Conservation (phyloP, 1,140 invertebrate genomes). For the Sarcophaga peregrina region DNA sequence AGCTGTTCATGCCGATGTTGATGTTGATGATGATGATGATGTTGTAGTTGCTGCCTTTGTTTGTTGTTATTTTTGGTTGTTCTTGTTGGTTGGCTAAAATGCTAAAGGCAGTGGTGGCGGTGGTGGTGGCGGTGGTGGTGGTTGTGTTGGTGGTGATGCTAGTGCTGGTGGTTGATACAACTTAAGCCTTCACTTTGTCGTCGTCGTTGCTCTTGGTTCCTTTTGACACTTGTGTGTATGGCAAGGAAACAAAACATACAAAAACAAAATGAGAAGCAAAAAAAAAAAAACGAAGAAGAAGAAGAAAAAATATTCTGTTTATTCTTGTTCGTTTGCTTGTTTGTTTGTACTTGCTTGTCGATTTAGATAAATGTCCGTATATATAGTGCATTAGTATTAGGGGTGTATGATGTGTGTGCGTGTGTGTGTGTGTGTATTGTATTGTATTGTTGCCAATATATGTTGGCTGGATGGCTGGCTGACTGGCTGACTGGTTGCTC, state of each 20-base stretch:
- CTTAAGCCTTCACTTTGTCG: constrained; percentile 8
- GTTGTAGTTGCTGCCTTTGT: too few species aligned
- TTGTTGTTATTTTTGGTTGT: constrained; percentile 22
- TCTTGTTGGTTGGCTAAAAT: not conserved
- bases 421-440: not conserved
- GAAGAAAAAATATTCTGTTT: not conserved
- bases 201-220: constrained; percentile 18
- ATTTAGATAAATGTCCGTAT: constrained; percentile 23
- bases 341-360: not conserved
- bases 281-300: not conserved
- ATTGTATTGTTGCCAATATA: not conserved
- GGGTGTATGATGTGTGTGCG: too few species aligned
- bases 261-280: not conserved
- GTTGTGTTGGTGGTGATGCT: not conserved
- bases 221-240: constrained; percentile 20
- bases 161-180: not conserved
- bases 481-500: not conserved
- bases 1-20: not conserved
- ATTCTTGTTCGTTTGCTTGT: not conserved
- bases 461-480: not conserved
- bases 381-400: not conserved
- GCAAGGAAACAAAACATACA: not conserved
- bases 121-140: not conserved
- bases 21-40: constrained; percentile 9
- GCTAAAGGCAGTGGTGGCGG: not conserved